Percentiles rank a stretch among this genome's conserved stretches.
Evolutionary conservation across 2,888 invertebrate genomes (phyloP).

Genomic region (Andricus curvator): DNA sequence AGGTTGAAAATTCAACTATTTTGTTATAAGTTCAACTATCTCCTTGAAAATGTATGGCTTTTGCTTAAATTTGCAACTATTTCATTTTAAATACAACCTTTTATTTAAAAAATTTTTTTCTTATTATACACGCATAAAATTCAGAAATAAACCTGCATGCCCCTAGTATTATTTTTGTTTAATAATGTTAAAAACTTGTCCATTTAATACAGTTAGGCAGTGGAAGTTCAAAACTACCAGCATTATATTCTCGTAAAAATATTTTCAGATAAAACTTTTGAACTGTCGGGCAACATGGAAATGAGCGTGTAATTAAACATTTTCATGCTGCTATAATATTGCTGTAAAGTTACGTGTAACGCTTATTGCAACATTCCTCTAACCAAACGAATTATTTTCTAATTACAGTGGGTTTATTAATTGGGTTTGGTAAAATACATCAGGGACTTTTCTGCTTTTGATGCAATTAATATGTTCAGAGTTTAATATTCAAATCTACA

Average conservation of each 20-base stretch:
- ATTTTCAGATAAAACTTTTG: background rate
- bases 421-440: no score
- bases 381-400: background rate
- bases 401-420: background rate
- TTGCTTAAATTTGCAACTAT: no score
- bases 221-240: background rate
- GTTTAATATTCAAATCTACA: no score
- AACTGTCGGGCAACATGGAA: background rate
- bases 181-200: slow-evolving; percentile 2
- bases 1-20: no score
- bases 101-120: no score
- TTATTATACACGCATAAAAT: slow-evolving; percentile 48
- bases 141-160: slow-evolving; percentile 5
- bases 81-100: no score
- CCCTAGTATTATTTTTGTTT: slow-evolving; percentile 17
- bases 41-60: no score
- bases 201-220: background rate
- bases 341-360: background rate
- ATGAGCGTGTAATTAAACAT: slow-evolving; percentile 14
- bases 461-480: no score
- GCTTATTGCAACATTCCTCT: background rate
- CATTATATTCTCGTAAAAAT: background rate
- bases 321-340: background rate
- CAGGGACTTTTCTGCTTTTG: no score
- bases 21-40: no score